Conservation (phyloP, 1,140 invertebrate species). For the Pentalonia nigronervosa region DNA sequence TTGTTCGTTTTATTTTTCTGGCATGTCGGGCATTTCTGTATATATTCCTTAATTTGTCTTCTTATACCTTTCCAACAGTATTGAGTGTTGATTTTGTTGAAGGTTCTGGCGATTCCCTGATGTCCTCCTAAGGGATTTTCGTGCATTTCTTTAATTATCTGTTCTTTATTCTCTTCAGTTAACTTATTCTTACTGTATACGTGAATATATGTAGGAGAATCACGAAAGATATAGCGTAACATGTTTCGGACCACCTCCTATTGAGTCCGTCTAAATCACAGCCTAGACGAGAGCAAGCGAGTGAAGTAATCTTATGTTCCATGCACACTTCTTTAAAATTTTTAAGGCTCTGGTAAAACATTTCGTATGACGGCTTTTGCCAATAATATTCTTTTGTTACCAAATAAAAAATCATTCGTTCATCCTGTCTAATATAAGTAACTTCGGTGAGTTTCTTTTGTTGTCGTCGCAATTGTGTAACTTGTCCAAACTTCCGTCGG, state of each 20-base stretch:
- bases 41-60: conserved; percentile 52
- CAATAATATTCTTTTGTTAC: background rate
- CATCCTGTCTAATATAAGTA: background rate
- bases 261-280: conserved; percentile 32
- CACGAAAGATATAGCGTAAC: background rate
- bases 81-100: background rate
- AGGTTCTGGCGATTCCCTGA: conserved; percentile 51
- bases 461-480: no score
- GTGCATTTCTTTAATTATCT: conserved; percentile 43
- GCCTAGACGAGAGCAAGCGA: background rate
- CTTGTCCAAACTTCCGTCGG: no score
- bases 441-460: background rate
- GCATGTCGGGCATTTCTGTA: conserved; percentile 57
- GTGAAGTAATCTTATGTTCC: background rate
- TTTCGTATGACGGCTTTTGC: background rate
- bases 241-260: background rate
- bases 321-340: background rate
- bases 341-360: background rate
- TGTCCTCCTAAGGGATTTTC: conserved; percentile 23
- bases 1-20: conserved; percentile 58
- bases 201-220: background rate
- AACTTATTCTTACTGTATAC: background rate
- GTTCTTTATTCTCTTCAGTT: background rate
- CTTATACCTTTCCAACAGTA: conserved; percentile 59
- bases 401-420: background rate